Conservation (phyloP, 1,140 invertebrate species). For the Aphaenogaster floridana region DNA sequence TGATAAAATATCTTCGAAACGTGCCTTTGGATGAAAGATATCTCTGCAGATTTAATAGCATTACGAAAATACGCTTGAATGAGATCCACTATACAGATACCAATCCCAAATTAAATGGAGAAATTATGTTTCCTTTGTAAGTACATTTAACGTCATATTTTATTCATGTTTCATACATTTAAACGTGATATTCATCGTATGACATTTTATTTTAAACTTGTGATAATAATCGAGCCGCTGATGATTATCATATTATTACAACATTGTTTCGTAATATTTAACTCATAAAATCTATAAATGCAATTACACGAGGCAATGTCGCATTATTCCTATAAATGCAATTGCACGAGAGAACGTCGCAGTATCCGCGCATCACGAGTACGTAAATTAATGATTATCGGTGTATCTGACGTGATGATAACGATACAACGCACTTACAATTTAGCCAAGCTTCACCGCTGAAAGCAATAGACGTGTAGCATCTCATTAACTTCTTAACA, state of each 20-base stretch:
- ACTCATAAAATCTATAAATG: neutral
- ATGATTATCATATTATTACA: neutral
- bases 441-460: constrained; percentile 18
- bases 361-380: neutral
- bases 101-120: neutral
- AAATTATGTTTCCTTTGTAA: neutral
- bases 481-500: constrained; percentile 45
- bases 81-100: neutral
- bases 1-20: neutral
- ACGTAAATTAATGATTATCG: constrained; percentile 28
- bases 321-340: neutral
- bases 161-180: neutral
- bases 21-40: neutral
- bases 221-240: neutral
- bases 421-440: constrained; percentile 29
- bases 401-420: constrained; percentile 15
- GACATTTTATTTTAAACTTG: neutral
- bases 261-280: neutral
- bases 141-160: neutral
- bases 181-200: neutral
- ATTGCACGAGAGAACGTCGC: neutral
- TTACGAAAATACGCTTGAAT: neutral
- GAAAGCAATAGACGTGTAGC: constrained; percentile 37
- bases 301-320: neutral
- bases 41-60: neutral